Evolutionary conservation across 2,797 vertebrate genomes (phyloP).

Genomic region (Falco naumanni): DNA sequence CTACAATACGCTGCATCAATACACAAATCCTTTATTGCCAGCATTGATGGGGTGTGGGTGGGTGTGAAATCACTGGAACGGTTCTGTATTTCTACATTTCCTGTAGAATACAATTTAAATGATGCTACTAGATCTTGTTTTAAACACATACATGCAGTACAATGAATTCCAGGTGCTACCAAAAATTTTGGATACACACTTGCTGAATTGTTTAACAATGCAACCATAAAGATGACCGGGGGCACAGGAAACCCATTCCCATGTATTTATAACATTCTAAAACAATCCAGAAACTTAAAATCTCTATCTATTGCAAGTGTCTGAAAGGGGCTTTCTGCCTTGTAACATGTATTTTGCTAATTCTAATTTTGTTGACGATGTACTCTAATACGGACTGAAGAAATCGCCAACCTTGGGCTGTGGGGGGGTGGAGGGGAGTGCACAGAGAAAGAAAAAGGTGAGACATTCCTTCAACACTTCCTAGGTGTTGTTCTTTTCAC

Average conservation of each 20-base stretch:
- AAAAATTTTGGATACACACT: background rate
- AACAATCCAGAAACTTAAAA: background rate
- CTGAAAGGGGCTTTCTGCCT: background rate
- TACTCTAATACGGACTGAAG: background rate
- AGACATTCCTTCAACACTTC: background rate
- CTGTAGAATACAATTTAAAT: background rate
- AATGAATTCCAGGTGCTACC: background rate
- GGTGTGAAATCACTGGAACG: background rate
- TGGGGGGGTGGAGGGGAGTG: rapidly evolving
- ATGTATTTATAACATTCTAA: background rate
- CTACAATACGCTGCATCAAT: background rate
- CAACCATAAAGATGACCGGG: background rate
- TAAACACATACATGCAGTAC: background rate
- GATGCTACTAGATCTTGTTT: background rate
- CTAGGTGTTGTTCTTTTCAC: background rate
- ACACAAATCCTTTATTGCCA: background rate
- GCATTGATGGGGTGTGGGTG: rapidly evolving
- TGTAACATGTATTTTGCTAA: background rate
- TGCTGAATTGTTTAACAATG: background rate
- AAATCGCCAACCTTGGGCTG: background rate
- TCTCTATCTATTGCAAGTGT: background rate
- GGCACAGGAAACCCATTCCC: background rate
- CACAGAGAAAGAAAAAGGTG: background rate
- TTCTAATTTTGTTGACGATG: background rate
- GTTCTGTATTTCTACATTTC: background rate